Conservation (phyloP, 1,140 invertebrate genomes). For the Neotoxoptera formosana region DNA sequence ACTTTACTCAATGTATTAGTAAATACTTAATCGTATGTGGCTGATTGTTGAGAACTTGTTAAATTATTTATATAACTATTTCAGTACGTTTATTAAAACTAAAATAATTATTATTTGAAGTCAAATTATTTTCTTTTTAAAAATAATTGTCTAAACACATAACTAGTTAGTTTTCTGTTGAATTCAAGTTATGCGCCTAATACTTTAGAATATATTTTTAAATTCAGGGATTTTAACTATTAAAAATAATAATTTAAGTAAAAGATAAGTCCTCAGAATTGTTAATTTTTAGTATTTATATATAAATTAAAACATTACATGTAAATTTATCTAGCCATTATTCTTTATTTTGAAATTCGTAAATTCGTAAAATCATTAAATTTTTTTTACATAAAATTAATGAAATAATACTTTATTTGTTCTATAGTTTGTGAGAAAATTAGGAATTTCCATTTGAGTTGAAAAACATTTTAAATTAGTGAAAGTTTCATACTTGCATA, state of each 20-base stretch:
- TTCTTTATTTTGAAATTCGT: background rate
- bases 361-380: background rate
- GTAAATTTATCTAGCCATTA: background rate
- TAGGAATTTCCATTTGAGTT: background rate
- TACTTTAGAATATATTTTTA: no score
- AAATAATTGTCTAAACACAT: background rate
- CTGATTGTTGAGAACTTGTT: background rate
- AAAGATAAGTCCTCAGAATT: no score
- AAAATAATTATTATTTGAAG: background rate
- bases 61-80: background rate
- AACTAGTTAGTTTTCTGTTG: background rate
- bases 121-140: background rate
- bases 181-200: background rate
- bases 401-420: background rate
- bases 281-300: background rate
- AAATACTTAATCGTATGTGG: background rate
- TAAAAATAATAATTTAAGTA: background rate
- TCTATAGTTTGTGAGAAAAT: background rate
- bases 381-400: slow-evolving; percentile 7
- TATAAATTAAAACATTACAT: background rate
- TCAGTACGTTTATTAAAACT: background rate
- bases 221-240: background rate
- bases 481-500: background rate
- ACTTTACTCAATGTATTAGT: background rate
- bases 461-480: slow-evolving; percentile 18